Conservation (phyloP, 35 echinoderm and acorn worm species). For the Eucidaris tribuloides region DNA sequence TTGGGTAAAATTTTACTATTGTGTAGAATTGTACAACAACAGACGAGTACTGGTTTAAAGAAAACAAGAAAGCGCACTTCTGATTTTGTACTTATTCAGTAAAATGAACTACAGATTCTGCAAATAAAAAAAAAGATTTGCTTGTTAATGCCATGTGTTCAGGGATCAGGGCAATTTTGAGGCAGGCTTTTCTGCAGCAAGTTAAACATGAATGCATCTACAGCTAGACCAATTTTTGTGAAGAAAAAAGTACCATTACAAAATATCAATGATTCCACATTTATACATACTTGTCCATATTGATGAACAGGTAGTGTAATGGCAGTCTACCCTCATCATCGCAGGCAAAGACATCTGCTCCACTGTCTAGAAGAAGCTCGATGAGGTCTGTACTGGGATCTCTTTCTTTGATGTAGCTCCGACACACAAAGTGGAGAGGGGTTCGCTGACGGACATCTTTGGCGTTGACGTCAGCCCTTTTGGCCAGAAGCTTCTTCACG, state of each 20-base stretch:
- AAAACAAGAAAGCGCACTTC: too few species aligned
- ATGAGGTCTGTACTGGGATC: conserved; percentile 71
- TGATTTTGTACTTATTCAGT: too few species aligned
- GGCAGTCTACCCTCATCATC: conserved; percentile 81
- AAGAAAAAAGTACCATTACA: background rate
- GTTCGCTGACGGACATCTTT: conserved; percentile 59
- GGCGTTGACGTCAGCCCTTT: conserved; percentile 50
- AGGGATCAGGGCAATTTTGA: too few species aligned
- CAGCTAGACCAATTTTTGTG: background rate
- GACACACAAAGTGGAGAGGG: conserved; percentile 79
- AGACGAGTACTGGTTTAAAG: too few species aligned
- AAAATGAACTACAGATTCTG: too few species aligned
- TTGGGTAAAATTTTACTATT: too few species aligned
- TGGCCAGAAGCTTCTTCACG: conserved; percentile 18
- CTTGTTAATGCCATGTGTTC: too few species aligned
- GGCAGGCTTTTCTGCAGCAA: too few species aligned
- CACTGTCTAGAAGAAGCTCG: conserved; percentile 67
- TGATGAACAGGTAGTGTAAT: conserved; percentile 92
- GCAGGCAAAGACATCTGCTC: conserved; percentile 66
- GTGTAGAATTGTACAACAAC: too few species aligned
- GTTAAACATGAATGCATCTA: too few species aligned
- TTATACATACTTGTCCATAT: conserved; percentile 61
- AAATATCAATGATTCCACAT: background rate
- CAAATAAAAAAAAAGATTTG: too few species aligned
- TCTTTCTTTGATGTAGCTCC: conserved; percentile 45